Base-by-base conservation (phyloP, 2,888 invertebrate species). In the Nemotelus nigrinus region DNA sequence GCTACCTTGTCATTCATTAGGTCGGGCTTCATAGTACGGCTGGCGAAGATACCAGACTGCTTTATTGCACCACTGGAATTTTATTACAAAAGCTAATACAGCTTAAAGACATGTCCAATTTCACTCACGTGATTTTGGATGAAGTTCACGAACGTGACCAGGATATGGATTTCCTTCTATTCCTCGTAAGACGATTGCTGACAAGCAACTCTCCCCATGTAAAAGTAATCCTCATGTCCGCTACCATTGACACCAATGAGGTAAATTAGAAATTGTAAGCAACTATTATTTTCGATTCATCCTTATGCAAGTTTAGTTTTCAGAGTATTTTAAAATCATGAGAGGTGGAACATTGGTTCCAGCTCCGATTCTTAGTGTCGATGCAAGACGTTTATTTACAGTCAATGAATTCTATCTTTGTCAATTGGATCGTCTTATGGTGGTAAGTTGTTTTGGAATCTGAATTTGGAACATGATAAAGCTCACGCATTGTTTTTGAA, bases 71-170 rank as follows among this genome's bases (percentile, higher is more conserved):
- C 0, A 96, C 97, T 25, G 98, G 96, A 77, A 93, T 96, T 2
- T 88, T 97, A 57, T 88, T 98, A 7, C 94, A 96, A 84, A 94
- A 93, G 86, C 79, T 90, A 84, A 92, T 97, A 50, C 84, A 84
- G 41, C 83, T 89, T 0, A 95, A 94, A 85, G 91, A 90, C 44
- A 89, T 98, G 88, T 90, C 91, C 64, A 90, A 92, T 78, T 98
- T 90, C 83, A 96, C 97, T 0, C 98, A 98, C 84, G 91, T 98
- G 57, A 92, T 98, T 79, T 88, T 98, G 5, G 98, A 98, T 84
- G 98, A 98, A 88, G 94, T 98, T 0, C 97, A 98, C 83, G 98
- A 98, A 86, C 89, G 98, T 57, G 94, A 95, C 82, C 93, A 95
- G 84, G 95, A 97, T 45, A 95, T 96, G 90, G 98, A 98, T 84